Conservation (phyloP, 2,888 invertebrate species). For the Apotomis capreana region DNA sequence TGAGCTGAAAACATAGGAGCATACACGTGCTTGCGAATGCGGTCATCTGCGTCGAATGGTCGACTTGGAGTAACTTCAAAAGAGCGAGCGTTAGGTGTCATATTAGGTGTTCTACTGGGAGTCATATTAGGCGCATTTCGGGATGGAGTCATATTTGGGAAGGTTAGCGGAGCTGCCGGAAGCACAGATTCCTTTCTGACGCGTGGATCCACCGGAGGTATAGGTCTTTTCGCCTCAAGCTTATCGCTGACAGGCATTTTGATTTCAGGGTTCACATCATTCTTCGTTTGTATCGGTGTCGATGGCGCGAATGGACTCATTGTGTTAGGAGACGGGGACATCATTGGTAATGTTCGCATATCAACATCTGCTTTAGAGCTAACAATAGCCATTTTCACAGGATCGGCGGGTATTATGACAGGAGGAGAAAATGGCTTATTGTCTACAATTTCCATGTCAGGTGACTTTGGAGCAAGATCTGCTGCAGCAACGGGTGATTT, state of each 20-base stretch:
- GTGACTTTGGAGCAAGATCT: conserved; percentile 72
- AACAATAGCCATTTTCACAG: conserved; percentile 56
- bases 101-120: conserved; percentile 46
- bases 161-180: conserved; percentile 19
- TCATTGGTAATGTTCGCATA: conserved; percentile 63
- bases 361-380: conserved; percentile 64
- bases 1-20: conserved; percentile 58
- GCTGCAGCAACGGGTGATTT: conserved; percentile 52
- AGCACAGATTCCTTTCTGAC: conserved; percentile 47
- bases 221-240: conserved; percentile 42
- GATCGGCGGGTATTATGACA: conserved; percentile 73
- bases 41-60: conserved; percentile 59
- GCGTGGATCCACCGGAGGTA: conserved; percentile 59
- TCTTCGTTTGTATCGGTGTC: conserved; percentile 28
- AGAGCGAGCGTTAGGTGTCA: conserved; percentile 54
- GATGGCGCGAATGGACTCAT: conserved; percentile 22
- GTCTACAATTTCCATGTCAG: conserved; percentile 62
- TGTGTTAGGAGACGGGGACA: conserved; percentile 49
- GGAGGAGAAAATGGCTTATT: conserved; percentile 57
- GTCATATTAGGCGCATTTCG: conserved; percentile 44
- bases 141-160: conserved; percentile 41
- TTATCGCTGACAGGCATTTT: conserved; percentile 47
- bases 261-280: conserved; percentile 36
- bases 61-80: conserved; percentile 62
- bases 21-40: conserved; percentile 65